Evolutionary conservation across 2,888 invertebrate species (phyloP).

Genomic region (Spatulosminthurus flaviceps): DNA sequence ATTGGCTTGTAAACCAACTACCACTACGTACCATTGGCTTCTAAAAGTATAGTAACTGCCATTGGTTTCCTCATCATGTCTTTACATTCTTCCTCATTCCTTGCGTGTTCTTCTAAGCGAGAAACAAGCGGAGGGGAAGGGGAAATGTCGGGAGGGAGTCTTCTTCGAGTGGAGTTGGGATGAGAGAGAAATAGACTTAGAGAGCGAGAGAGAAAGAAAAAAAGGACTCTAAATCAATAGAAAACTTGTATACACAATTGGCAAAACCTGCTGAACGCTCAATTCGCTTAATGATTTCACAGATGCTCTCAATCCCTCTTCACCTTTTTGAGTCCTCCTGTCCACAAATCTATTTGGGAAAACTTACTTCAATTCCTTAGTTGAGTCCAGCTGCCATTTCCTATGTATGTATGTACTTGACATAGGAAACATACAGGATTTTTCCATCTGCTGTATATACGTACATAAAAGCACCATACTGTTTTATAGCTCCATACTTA

Average conservation of each 20-base stretch:
- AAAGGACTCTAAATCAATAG: constrained; percentile 21
- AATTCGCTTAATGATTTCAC: constrained; percentile 40
- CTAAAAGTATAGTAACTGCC: no score
- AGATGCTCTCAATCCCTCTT: constrained; percentile 34
- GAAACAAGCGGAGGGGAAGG: constrained; percentile 29
- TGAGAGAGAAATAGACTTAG: no score
- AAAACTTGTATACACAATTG: not conserved
- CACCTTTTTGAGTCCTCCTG: not conserved
- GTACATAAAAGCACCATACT: no score
- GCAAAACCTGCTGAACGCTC: constrained; percentile 26
- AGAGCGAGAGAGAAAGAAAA: constrained; percentile 6
- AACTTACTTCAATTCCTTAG: not conserved
- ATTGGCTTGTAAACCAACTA: no score
- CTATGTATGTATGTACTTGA: no score
- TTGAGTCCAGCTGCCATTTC: not conserved
- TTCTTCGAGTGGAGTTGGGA: no score
- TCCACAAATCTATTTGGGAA: constrained; percentile 1
- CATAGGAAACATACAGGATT: no score
- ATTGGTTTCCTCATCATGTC: not conserved
- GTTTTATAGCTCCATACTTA: no score
- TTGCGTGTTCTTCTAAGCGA: constrained; percentile 19
- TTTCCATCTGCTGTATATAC: no score
- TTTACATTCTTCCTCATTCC: constrained; percentile 20
- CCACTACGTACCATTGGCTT: no score
- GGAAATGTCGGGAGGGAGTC: no score